phyloP scores from a whole-genome alignment of 2,888 invertebrate species.

The Spodoptera picta region DNA sequence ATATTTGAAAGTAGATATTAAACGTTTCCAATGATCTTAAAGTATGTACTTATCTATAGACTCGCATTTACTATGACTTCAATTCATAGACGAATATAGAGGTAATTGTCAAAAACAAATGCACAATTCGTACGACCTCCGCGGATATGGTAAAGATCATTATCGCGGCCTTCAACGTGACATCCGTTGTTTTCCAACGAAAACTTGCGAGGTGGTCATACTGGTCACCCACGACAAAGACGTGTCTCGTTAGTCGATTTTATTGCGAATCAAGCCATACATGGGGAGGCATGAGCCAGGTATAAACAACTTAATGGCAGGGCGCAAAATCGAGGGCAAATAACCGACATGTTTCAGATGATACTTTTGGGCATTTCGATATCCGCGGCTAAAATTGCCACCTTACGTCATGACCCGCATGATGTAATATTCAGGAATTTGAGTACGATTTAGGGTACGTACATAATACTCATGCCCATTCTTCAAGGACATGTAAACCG shows the following conservation, averaged over 20 bases:
- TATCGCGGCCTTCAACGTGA: constrained; percentile 76
- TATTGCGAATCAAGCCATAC: constrained; percentile 71
- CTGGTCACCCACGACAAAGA: constrained; percentile 79
- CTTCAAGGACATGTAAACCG: constrained; percentile 40
- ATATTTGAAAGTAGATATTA: constrained; percentile 52
- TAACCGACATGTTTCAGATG: constrained; percentile 57
- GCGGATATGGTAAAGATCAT: constrained; percentile 69
- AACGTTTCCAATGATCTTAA: constrained; percentile 39
- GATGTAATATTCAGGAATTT: constrained; percentile 51
- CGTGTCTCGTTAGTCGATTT: constrained; percentile 77
- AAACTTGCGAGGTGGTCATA: constrained; percentile 76
- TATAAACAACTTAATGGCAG: constrained; percentile 73
- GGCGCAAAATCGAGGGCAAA: constrained; percentile 66
- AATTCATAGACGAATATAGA: constrained; percentile 42
- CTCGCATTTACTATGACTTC: constrained; percentile 22
- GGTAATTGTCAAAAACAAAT: constrained; percentile 62
- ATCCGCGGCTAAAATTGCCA: constrained; percentile 20
- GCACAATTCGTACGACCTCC: constrained; percentile 59
- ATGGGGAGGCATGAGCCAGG: constrained; percentile 65
- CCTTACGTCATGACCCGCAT: constrained; percentile 44
- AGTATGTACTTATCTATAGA: no score
- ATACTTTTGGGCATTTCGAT: constrained; percentile 47
- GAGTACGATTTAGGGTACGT: constrained; percentile 42
- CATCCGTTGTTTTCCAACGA: constrained; percentile 73
- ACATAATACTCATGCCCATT: constrained; percentile 29